A percentile compares a stretch with the other conserved stretches of the same genome.
Evolutionary conservation across 1,140 invertebrate genomes (phyloP).

Genomic region (Drosophila seguyi): DNA sequence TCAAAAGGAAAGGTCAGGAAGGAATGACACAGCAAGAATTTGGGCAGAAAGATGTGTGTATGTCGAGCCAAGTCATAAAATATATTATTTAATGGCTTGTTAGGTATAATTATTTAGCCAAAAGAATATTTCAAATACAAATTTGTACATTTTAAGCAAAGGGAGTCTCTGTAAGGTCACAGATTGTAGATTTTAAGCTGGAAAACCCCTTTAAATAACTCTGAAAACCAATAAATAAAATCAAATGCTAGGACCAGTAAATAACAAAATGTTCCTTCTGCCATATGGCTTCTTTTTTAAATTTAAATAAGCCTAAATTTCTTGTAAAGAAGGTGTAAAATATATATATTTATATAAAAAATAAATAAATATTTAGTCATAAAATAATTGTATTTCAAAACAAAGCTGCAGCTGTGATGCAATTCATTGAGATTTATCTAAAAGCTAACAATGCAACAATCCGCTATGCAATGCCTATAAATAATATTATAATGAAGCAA

Average conservation of each 20-base stretch:
- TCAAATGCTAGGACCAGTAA: background rate
- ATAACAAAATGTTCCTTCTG: no score
- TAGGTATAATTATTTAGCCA: background rate
- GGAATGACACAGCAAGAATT: background rate
- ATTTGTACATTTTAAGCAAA: background rate
- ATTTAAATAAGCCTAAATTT: background rate
- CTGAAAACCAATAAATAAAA: background rate
- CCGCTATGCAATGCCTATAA: slow-evolving; percentile 5
- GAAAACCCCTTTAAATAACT: background rate
- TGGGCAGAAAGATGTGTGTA: background rate
- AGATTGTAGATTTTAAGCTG: no score
- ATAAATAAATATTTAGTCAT: background rate
- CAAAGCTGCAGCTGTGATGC: no score
- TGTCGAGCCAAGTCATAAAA: slow-evolving; percentile 2
- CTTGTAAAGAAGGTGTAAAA: rapidly evolving
- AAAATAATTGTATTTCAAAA: no score
- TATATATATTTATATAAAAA: background rate
- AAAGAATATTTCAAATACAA: background rate
- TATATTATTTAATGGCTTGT: slow-evolving; percentile 4
- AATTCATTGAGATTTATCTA: background rate
- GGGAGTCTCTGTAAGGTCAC: background rate
- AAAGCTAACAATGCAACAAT: background rate
- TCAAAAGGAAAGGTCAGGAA: slow-evolving; percentile 17
- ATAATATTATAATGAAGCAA: slow-evolving; percentile 4
- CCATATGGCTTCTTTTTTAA: background rate